Evolutionary conservation across 2,797 vertebrate genomes (phyloP).

Genomic region (Threskiornis aethiopicus): DNA sequence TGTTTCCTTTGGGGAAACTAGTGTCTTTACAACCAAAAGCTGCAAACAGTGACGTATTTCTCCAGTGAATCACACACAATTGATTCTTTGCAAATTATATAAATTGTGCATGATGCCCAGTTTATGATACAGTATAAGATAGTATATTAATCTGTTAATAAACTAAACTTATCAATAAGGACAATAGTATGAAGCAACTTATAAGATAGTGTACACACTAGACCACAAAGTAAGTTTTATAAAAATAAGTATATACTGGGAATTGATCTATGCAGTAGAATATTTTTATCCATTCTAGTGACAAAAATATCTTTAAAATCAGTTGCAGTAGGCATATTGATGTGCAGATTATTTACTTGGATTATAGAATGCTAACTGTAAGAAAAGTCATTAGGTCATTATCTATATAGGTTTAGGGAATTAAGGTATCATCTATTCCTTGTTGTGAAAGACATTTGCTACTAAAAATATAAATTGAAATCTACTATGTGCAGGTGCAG

Average conservation of each 20-base stretch:
- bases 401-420: slow-evolving; percentile 38
- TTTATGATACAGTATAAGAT: neutral
- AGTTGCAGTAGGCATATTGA: slow-evolving; percentile 9
- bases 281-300: neutral
- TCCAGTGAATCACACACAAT: neutral
- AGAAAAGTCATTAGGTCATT: slow-evolving; percentile 25
- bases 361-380: slow-evolving; percentile 9
- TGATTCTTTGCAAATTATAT: neutral
- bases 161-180: neutral
- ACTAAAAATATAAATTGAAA: slow-evolving; percentile 58
- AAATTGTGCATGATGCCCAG: neutral
- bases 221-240: neutral
- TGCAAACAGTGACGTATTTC: neutral
- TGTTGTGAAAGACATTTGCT: slow-evolving; percentile 50
- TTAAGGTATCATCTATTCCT: slow-evolving; percentile 30
- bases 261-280: slow-evolving; percentile 5
- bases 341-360: neutral
- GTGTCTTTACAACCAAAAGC: neutral
- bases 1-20: neutral
- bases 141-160: neutral
- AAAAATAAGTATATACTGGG: neutral
- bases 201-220: neutral
- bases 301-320: slow-evolving; percentile 40
- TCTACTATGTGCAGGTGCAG: slow-evolving; percentile 61
- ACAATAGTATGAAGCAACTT: neutral